phyloP scores from a whole-genome alignment of 2,888 invertebrate genomes.

The Eulithis prunata region DNA sequence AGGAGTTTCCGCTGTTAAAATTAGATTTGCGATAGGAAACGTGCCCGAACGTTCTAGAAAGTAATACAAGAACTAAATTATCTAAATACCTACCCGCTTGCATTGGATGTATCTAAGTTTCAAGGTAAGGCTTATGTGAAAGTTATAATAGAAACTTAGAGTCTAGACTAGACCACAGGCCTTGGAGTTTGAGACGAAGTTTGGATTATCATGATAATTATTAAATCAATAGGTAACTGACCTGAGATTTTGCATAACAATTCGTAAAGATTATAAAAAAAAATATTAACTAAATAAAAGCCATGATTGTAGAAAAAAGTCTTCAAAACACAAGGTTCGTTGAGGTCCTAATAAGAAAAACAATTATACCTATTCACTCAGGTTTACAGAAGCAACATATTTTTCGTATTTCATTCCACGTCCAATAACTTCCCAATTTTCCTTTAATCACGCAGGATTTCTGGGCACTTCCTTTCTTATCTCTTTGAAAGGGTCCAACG shows the following conservation, averaged over 20 bases:
- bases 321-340: no score
- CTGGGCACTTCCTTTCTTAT: conserved; percentile 56
- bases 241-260: neutral
- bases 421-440: conserved; percentile 53
- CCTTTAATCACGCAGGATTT: conserved; percentile 62
- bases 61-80: conserved; percentile 35
- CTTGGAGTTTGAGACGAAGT: neutral
- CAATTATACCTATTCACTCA: conserved; percentile 35
- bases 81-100: conserved; percentile 33
- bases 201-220: conserved; percentile 19
- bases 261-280: no score
- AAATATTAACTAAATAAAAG: no score
- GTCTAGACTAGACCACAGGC: conserved; percentile 21
- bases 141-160: conserved; percentile 23
- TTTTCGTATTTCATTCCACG: conserved; percentile 39
- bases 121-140: conserved; percentile 22
- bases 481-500: conserved; percentile 53
- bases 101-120: conserved; percentile 29
- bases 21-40: conserved; percentile 79
- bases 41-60: conserved; percentile 56
- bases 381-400: conserved; percentile 37
- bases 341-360: no score
- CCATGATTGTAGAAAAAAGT: no score
- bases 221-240: conserved; percentile 2
- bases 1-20: conserved; percentile 72